Conservation (phyloP, 1,140 invertebrate genomes). For the Cyphomyrmex costatus region DNA sequence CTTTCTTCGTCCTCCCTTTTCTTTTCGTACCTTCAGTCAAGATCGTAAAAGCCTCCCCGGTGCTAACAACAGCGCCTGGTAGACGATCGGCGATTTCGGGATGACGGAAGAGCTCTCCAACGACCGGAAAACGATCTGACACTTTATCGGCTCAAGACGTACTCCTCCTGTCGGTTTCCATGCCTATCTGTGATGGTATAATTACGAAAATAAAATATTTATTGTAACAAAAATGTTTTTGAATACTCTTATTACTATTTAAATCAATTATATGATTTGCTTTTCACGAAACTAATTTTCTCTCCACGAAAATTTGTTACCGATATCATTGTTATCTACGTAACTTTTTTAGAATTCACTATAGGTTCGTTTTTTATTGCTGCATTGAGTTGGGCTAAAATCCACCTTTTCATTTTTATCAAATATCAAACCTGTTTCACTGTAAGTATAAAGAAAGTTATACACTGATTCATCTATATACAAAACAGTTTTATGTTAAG, state of each 20-base stretch:
- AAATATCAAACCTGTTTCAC: no score
- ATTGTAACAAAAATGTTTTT: not conserved
- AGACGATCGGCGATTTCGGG: constrained; percentile 74
- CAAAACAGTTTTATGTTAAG: not conserved
- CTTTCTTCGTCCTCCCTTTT: constrained; percentile 16
- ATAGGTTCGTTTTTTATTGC: no score
- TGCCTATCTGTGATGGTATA: not conserved
- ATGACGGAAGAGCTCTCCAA: constrained; percentile 74
- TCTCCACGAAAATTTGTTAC: not conserved
- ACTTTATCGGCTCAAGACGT: constrained; percentile 70
- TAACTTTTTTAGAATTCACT: not conserved
- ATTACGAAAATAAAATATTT: not conserved
- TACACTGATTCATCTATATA: no score
- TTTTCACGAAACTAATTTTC: not conserved
- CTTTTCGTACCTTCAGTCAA: constrained; percentile 41
- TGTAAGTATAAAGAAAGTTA: no score
- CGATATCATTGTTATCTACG: not conserved
- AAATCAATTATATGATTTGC: not conserved
- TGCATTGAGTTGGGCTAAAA: no score
- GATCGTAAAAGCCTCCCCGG: constrained; percentile 74
- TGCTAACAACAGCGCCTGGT: constrained; percentile 74
- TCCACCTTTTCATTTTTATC: no score
- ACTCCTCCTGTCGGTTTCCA: constrained; percentile 24
- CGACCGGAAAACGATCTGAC: constrained; percentile 77
- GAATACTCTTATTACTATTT: no score